Base-by-base conservation (phyloP, 2,888 invertebrate genomes). In the Microplitis deprimator region DNA sequence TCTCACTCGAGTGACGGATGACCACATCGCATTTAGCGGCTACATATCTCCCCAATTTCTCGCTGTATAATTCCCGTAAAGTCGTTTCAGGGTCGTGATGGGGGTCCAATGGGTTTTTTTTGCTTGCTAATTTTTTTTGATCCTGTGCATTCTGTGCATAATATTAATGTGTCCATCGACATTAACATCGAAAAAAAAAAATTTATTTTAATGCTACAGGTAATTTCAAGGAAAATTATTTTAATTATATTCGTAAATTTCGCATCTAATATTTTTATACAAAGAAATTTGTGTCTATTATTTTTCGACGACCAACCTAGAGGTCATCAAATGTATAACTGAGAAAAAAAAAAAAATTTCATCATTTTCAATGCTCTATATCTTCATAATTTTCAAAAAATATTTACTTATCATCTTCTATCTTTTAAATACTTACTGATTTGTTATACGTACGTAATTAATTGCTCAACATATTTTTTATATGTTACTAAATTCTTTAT, bases 21-120 rank as follows among this genome's bases (percentile, higher is more conserved):
- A 85, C 87, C 86, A 87, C 87, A 87, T 88, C 86, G 89, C 89
- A 89, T 89, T 89, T 89, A 86, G 88, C 87, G 87, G 86, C 87
- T 87, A 87, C 86, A 87, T 87, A 89, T 89, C 88, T 88, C 85
- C 86, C 85, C 87, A 86, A 89, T 89, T 89, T 89, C 89, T 88
- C 87, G 88, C 87, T 60, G 85, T 86, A 86, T 88, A 88, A 89
- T 89, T 88, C 88, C 88, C 89, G 87, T 88, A 89, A 89, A 89
- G 88, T 88, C 87, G 87, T 88, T 88, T 88, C 85, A 86, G 81
- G 79, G 82, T 77, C 79, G 64, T 81, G 80, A 81, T 80, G 82
- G 79, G 73, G 73, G 67, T 72, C 79, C 64, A 69, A 50, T 70
- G 70, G 40, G 5, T 76, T 67, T 41, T 16, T 64, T 68, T 8